phyloP scores from a whole-genome alignment of 1,140 invertebrate species.

The Aleiodes sp. region DNA sequence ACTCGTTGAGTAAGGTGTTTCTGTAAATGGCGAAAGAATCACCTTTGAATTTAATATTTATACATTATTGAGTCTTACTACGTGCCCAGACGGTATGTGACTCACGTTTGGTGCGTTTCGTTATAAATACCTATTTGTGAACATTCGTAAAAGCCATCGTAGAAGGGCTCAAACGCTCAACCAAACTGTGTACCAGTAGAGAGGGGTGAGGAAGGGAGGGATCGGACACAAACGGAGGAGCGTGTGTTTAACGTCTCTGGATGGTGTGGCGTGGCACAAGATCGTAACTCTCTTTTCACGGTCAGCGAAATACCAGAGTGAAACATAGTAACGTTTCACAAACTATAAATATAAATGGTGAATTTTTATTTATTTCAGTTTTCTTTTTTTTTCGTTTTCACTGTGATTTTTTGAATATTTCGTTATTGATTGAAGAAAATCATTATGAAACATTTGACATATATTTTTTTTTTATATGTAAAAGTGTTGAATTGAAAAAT shows the following conservation, averaged over 20 bases:
- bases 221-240: not conserved
- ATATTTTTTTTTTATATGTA: no score
- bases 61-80: slow-evolving; percentile 16
- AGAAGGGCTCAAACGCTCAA: not conserved
- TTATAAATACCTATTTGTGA: slow-evolving; percentile 40
- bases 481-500: no score
- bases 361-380: not conserved
- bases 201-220: not conserved
- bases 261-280: slow-evolving; percentile 8
- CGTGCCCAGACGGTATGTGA: slow-evolving; percentile 41
- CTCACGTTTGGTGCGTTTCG: slow-evolving; percentile 29
- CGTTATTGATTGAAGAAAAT: no score
- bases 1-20: no score
- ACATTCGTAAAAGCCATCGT: slow-evolving; percentile 28
- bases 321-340: slow-evolving; percentile 19
- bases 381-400: slow-evolving; percentile 8
- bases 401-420: not conserved
- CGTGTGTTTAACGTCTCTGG: not conserved
- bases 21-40: not conserved
- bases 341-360: slow-evolving; percentile 28
- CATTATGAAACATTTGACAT: no score
- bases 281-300: slow-evolving; percentile 35
- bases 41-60: not conserved
- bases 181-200: not conserved
- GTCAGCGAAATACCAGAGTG: slow-evolving; percentile 31